Evolutionary conservation across 2,888 invertebrate genomes (phyloP).

Genomic region (Dynastes maya): DNA sequence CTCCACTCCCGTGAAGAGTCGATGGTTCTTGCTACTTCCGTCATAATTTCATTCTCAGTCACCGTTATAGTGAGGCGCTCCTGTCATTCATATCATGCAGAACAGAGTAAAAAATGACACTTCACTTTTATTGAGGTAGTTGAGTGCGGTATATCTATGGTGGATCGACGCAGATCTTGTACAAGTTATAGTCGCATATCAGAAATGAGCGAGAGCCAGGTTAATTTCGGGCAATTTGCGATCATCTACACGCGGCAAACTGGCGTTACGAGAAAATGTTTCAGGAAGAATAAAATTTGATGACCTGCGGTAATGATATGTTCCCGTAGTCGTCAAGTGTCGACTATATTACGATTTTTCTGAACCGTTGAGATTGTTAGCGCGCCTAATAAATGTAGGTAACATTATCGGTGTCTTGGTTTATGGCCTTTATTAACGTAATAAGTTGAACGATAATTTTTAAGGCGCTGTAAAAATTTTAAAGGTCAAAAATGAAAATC

Average conservation of each 20-base stretch:
- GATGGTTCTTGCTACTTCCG: background rate
- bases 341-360: constrained; percentile 14
- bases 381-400: background rate
- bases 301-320: constrained; percentile 5
- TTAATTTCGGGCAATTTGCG: constrained; percentile 43
- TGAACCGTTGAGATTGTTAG: background rate
- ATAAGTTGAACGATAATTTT: too few relatives aligned
- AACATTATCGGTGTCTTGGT: background rate
- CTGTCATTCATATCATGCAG: background rate
- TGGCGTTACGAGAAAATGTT: constrained; percentile 7
- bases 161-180: background rate
- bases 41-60: background rate
- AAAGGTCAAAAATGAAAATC: too few relatives aligned
- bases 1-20: background rate
- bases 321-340: background rate
- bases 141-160: background rate
- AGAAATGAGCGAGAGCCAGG: constrained; percentile 9
- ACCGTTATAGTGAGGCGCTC: background rate
- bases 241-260: constrained; percentile 10
- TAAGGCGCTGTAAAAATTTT: too few relatives aligned
- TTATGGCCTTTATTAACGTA: too few relatives aligned
- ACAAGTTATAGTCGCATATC: background rate
- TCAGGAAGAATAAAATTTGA: constrained; percentile 37
- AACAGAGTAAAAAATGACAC: constrained; percentile 22
- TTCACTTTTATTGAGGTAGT: constrained; percentile 26